phyloP scores from a whole-genome alignment of 2,797 vertebrate genomes.

The Scarus forsteni region DNA sequence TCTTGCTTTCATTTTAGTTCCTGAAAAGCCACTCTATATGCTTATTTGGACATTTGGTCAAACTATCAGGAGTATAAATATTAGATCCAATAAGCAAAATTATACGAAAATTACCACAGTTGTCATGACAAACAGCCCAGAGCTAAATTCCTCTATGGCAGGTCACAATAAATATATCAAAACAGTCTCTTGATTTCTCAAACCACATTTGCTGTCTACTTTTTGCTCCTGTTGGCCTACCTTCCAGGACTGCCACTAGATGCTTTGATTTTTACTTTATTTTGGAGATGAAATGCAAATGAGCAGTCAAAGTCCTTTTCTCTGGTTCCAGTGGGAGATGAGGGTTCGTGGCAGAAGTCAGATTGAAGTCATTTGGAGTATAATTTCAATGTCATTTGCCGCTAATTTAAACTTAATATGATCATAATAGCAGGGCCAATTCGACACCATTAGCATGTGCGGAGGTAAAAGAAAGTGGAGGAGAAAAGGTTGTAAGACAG shows the following conservation, averaged over 20 bases:
- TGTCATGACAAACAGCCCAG: too few relatives aligned
- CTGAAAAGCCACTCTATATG: too few relatives aligned
- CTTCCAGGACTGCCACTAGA: slow-evolving; percentile 15
- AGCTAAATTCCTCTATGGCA: neutral
- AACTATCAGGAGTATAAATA: too few relatives aligned
- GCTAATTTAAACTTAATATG: slow-evolving; percentile 77
- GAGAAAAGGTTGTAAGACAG: slow-evolving; percentile 56
- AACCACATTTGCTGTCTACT: neutral
- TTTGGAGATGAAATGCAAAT: slow-evolving; percentile 62
- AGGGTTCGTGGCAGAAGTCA: slow-evolving; percentile 61
- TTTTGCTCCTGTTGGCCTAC: slow-evolving; percentile 8
- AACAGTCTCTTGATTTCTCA: neutral
- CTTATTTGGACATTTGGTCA: too few relatives aligned
- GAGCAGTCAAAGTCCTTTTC: slow-evolving; percentile 40
- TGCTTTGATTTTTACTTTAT: slow-evolving; percentile 51
- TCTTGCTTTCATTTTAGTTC: too few relatives aligned
- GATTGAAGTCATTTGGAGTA: slow-evolving; percentile 72
- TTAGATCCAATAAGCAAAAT: too few relatives aligned
- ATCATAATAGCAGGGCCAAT: slow-evolving; percentile 70
- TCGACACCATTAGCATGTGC: slow-evolving; percentile 67
- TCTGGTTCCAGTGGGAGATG: slow-evolving; percentile 68
- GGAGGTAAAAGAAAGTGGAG: slow-evolving; percentile 48
- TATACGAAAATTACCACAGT: too few relatives aligned
- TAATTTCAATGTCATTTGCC: slow-evolving; percentile 76
- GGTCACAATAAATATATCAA: neutral